Conservation (phyloP, 2,888 invertebrate genomes). For the Metellina segmentata region DNA sequence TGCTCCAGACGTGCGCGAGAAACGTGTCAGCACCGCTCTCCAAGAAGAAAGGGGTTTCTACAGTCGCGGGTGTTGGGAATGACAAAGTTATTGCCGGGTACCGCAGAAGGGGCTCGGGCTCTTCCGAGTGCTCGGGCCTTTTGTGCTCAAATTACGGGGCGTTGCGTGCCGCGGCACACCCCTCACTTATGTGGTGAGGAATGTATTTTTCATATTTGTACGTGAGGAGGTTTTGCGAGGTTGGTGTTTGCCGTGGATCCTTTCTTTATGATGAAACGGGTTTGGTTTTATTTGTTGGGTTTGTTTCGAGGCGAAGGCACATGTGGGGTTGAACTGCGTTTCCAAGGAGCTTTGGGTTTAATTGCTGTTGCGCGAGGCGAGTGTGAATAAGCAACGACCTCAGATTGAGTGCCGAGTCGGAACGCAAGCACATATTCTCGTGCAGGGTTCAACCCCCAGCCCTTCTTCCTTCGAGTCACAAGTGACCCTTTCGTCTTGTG, state of each 20-base stretch:
- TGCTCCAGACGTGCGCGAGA: background rate
- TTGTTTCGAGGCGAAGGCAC: no score
- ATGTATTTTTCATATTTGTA: constrained; percentile 52
- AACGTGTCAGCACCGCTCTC: constrained; percentile 52
- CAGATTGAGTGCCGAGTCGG: no score
- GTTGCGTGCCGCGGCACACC: constrained; percentile 53
- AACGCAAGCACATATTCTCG: no score
- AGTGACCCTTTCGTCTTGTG: no score
- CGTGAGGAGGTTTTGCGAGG: constrained; percentile 39
- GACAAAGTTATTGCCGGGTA: constrained; percentile 51
- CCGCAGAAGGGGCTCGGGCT: constrained; percentile 12
- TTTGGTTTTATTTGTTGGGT: background rate
- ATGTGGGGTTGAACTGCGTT: no score
- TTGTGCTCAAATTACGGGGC: constrained; percentile 58
- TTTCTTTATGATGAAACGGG: background rate
- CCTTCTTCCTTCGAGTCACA: no score
- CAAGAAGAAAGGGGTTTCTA: background rate
- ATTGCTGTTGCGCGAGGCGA: no score
- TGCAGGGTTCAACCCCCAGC: no score
- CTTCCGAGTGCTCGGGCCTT: constrained; percentile 18
- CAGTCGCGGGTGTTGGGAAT: constrained; percentile 23
- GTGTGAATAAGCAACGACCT: no score
- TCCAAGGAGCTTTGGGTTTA: no score
- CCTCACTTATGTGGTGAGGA: background rate
- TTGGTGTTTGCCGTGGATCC: background rate